Base-by-base conservation (phyloP, 2,113 vertebrate genomes). In the Physeter macrocephalus region DNA sequence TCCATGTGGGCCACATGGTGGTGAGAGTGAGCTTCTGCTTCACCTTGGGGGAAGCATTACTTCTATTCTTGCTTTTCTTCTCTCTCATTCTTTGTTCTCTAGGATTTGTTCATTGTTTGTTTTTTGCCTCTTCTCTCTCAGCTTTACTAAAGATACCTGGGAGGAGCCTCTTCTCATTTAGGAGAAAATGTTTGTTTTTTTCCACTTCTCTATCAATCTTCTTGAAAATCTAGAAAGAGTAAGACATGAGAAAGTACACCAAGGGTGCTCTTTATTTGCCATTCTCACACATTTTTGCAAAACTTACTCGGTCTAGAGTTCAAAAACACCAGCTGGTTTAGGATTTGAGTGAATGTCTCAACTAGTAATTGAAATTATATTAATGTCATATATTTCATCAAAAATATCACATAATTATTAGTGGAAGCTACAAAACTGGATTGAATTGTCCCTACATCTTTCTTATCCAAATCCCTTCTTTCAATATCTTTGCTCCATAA, bases 151-250 rank as follows among this genome's bases (percentile, higher is more conserved):
- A 89, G 5, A 59, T 12, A 49, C 59, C 8, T 81, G 21, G 27
- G 17, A 84, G 18, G 6, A 80, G 7, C 0, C 8, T 69, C 31
- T 67, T 71, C 27, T 80, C 17, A 27, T 27, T 86, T 39, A 67
- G 69, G 9, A 52, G 27, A 25, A 77, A 49, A 31, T 88, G 2
- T n/a, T 69, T 61, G 13, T 31, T 29, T 21, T 71, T 31, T 0
- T 1, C 5, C 1, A 1, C 4, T 3, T 54, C 6, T 5, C 12
- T 81, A 10, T 31, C 12, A 41, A 39, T 43, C 5, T 67, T 64
- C 14, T 81, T 86, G 31, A 90, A 88, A 75, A 66, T 85, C 1
- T 66, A n/a, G 41, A 10, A 84, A 66, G 25, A 78, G 6, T 52
- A 12, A 86, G 10, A 5, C 54, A 27, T 9, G 9, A 46, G 9